Conservation (phyloP, 2,113 vertebrate species). For the Okapia johnstoni region DNA sequence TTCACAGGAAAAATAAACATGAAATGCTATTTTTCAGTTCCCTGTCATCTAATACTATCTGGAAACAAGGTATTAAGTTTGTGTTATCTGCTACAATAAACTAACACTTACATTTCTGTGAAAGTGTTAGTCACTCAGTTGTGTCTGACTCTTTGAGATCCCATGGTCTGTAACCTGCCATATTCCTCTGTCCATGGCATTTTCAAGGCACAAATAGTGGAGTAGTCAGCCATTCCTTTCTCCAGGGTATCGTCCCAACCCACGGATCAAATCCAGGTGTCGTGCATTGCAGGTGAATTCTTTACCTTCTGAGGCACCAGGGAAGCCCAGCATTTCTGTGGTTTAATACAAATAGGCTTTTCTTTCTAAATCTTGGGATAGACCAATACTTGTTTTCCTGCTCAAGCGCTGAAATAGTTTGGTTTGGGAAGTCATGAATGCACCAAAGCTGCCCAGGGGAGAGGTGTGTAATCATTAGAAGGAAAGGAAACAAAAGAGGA, state of each 20-base stretch:
- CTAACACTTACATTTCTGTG: background rate
- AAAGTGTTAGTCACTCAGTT: background rate
- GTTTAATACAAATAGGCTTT: background rate
- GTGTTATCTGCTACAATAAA: background rate
- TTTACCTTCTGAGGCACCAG: background rate
- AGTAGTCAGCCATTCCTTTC: background rate
- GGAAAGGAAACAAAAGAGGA: background rate
- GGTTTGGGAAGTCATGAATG: background rate
- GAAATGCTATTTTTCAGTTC: background rate
- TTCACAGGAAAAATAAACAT: background rate
- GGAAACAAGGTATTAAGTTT: background rate
- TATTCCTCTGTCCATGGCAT: background rate
- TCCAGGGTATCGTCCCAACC: background rate
- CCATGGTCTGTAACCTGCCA: background rate
- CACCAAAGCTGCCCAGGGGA: background rate
- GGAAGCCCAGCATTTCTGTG: background rate
- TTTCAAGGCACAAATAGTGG: background rate
- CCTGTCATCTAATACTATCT: background rate
- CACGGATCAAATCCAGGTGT: background rate
- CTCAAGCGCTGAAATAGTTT: background rate
- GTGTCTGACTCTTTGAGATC: background rate
- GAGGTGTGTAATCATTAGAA: background rate
- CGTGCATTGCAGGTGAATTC: background rate
- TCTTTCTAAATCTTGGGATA: background rate
- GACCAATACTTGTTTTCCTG: background rate